Conservation (phyloP, 2,113 vertebrate genomes). For the Cranoglanis bouderius region DNA sequence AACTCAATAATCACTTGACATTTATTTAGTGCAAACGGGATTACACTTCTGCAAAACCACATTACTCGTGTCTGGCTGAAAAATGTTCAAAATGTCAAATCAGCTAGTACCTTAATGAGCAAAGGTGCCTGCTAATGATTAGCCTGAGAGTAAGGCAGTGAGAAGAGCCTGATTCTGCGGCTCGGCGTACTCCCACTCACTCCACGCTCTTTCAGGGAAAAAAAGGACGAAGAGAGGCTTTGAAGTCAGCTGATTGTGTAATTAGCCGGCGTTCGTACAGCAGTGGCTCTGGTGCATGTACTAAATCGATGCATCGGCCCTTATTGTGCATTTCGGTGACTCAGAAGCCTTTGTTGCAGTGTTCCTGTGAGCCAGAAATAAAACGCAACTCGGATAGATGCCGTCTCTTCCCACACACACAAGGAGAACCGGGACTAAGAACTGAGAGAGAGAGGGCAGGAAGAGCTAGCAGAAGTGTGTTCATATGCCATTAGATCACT, state of each 20-base stretch:
- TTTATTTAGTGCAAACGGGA: slow-evolving; percentile 42
- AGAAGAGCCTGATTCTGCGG: background rate
- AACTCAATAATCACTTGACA: slow-evolving; percentile 46
- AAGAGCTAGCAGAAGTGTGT: background rate
- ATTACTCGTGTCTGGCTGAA: slow-evolving; percentile 4
- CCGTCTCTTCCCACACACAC: slow-evolving; percentile 46
- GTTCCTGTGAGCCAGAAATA: slow-evolving; percentile 54
- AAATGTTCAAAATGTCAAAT: slow-evolving; percentile 26
- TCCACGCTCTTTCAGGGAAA: background rate
- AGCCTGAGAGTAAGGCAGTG: background rate
- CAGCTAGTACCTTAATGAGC: slow-evolving; percentile 5
- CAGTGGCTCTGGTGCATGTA: slow-evolving; percentile 13
- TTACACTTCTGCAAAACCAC: slow-evolving; percentile 17
- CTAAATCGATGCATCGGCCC: slow-evolving; percentile 44
- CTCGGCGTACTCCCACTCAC: background rate
- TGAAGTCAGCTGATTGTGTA: slow-evolving; percentile 36
- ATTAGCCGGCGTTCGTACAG: slow-evolving; percentile 30
- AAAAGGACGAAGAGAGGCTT: background rate
- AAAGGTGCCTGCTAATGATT: slow-evolving; percentile 10
- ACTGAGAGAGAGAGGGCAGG: background rate
- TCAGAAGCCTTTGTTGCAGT: slow-evolving; percentile 54
- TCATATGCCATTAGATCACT: background rate
- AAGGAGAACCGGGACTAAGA: slow-evolving; percentile 33
- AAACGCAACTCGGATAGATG: slow-evolving; percentile 49
- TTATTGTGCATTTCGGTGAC: slow-evolving; percentile 54